Base-by-base conservation (phyloP, 2,113 vertebrate species). In the Prionailurus viverrinus region DNA sequence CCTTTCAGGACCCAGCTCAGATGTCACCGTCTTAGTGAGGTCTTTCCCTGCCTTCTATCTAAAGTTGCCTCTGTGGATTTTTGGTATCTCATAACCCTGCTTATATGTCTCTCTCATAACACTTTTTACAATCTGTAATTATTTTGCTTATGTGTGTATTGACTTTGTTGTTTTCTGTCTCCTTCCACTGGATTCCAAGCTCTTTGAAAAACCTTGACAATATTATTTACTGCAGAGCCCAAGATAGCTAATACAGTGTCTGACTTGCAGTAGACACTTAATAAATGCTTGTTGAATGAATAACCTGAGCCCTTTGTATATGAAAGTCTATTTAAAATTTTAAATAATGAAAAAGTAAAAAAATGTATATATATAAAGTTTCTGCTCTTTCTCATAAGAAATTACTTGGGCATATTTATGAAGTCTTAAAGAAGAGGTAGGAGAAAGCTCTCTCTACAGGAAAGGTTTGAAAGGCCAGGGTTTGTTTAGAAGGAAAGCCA, bases 401-500 rank as follows among this genome's bases (percentile, higher is more conserved):
- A 79, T 76, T 91, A 2, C 45, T 93, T 23, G 7, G 68, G 7
- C 31, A 29, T 93, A 55, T 91, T 84, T 89, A 14, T 80, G 5
- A 71, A 82, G 36, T 33, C 11, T 48, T 23, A 33, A 71, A 51
- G 7, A n/a, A 4, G 39, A 96, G 39, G n/a, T 21, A 69, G 13
- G 36, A n/a, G n/a, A 93, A 94, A 91, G 1, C 16, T 74, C n/a
- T 92, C 7, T 83, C 8, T 73, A 55, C 7, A 83, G 7, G 45
- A 93, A 73, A 71, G 29, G 2, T 74, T n/a, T 16, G 33, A 55
- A 61, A 94, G 31, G 51, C 45, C 41, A 51, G 61, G 10, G 16
- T 80, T 45, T 92, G 15, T 93, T 92, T 65, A 73, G 51, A 83
- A 92, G 66, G 31, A 93, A 92, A 91, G 51, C 19, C n/a, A 73